Percentiles rank a stretch among this genome's conserved stretches.
These are phyloP conservation scores for Ptilonorhynchus violaceus DNA, from an alignment of 2,113 vertebrate genomes.

Conservation along the genomic window DNA sequence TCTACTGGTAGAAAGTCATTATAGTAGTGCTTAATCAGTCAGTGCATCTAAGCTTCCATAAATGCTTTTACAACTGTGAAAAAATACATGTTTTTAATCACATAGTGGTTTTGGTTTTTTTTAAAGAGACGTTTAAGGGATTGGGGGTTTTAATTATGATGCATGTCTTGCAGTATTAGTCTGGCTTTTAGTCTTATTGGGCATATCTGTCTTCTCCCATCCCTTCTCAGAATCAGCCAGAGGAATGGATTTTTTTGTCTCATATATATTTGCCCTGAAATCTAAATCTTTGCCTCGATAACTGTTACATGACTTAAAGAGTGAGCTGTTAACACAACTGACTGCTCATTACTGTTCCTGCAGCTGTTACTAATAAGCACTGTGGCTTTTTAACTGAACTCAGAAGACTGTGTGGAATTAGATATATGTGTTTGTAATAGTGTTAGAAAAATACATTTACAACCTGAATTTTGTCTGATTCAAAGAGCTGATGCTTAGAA, in stretches of 20 bases:
- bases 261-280: background rate
- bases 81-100: background rate
- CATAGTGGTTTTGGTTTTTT: no score
- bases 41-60: background rate
- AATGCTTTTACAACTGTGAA: background rate
- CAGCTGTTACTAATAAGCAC: background rate
- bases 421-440: background rate
- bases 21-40: no score
- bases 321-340: background rate
- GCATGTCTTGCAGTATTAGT: background rate
- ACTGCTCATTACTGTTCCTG: rapidly evolving
- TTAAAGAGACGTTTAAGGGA: background rate
- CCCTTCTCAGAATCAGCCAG: background rate
- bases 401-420: background rate
- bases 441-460: background rate
- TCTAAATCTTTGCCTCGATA: background rate
- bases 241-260: background rate
- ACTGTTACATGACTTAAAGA: background rate
- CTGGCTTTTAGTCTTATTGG: background rate
- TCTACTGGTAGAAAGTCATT: background rate
- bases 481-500: background rate
- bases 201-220: background rate
- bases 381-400: background rate
- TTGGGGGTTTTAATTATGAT: background rate
- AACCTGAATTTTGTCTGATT: background rate